Percentiles rank a stretch among this genome's conserved stretches.
Evolutionary conservation across 2,888 invertebrate genomes (phyloP).

Genomic region (Cerceris ruficornis): DNA sequence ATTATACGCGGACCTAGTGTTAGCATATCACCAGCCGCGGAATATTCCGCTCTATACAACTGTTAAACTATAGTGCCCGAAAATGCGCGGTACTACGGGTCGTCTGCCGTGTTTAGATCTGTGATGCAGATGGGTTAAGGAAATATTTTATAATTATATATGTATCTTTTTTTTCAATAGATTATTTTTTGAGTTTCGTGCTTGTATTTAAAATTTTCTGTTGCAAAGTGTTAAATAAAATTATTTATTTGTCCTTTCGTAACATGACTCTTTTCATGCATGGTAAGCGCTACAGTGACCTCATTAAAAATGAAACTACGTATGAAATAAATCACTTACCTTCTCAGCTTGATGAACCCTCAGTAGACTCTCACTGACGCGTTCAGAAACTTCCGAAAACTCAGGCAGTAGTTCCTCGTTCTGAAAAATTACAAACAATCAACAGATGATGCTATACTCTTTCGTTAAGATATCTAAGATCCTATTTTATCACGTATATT

Average conservation of each 20-base stretch:
- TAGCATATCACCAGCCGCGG: no score
- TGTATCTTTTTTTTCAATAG: neutral
- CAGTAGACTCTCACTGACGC: constrained; percentile 70
- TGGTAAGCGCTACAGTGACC: neutral
- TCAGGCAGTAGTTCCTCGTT: constrained; percentile 67
- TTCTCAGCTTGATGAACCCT: constrained; percentile 75
- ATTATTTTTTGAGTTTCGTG: constrained; percentile 28
- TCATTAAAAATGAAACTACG: neutral
- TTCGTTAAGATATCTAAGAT: no score
- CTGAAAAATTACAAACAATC: constrained; percentile 69
- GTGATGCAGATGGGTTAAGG: no score
- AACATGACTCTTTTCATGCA: constrained; percentile 4
- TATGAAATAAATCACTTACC: constrained; percentile 72
- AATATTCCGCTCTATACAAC: no score
- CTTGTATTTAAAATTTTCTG: constrained; percentile 60
- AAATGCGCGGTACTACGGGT: no score
- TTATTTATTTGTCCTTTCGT: constrained; percentile 69
- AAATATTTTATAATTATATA: no score
- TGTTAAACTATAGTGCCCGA: no score
- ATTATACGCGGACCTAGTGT: no score
- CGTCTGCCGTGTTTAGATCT: no score
- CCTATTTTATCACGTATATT: no score
- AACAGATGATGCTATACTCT: neutral
- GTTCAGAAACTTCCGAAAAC: constrained; percentile 63
- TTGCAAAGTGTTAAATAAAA: constrained; percentile 67